Evolutionary conservation across 2,888 invertebrate species (phyloP), one percentile per base, ranked within the genome.

Genomic region (Brassicogethes aeneus): DNA sequence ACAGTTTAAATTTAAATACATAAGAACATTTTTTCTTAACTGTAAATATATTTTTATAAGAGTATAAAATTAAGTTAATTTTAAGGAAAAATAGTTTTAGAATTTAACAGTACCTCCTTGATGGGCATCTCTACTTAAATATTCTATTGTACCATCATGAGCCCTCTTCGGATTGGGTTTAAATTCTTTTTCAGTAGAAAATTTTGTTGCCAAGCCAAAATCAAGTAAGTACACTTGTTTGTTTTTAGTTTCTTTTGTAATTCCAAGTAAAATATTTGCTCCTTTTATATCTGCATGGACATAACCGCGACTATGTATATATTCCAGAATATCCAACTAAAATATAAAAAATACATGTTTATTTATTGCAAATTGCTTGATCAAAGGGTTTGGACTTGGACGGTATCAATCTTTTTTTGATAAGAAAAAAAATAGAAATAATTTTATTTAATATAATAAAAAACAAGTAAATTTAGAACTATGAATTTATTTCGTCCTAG

Each of bases 101-200:
- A n/a, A n/a, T n/a, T n/a, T n/a, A n/a, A n/a, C n/a, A n/a, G n/a
- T 66, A 76, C 84, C 82, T 70, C 97, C 97, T 51, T 83, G 75
- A 70, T 99, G 99, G 2, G 95, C 95, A 74, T 99, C 99, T 44
- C 91, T 72, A 52, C 95, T 95, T 0, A 94, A 90, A 63, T 93
- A 99, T 61, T 97, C 94, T 45, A 95, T 85, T 0, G 99, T 99
- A 1, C 99, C 99, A 66, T 99, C 89, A 62, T 99, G 96, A 46
- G 92, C 93, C 63, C 83, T 85, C 55, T 88, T 88, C 0, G 89
- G 87, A 68, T 96, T 90, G 0, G 85, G 82, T 62, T 88, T 89
- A 62, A 86, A 92, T 42, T 83, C 83, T 55, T 85, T 85, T 3
- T 54, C 60, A 0, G 80, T 82, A 2, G 76, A 77, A 52, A 79